Evolutionary conservation across 2,797 vertebrate genomes (phyloP), one percentile per base, ranked within the genome.

Genomic region (Phoxinus dragarum): DNA sequence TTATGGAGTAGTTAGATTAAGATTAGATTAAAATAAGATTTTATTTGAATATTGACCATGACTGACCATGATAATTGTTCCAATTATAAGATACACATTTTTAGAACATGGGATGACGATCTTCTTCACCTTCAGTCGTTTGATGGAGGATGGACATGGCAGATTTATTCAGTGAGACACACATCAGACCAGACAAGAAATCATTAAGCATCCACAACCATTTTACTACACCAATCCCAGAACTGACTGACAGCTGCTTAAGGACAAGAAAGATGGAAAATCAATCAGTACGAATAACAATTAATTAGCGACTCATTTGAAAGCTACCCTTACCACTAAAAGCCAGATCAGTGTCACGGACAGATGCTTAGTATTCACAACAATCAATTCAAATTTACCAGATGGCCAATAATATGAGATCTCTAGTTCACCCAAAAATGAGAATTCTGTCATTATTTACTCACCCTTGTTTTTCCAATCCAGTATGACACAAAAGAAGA

Each of bases 161-260:
- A 36, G 72, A 75, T 49, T 66, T 16, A 38, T 75, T 66, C 5
- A 38, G 23, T 66, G 14, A 76, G 6, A 66, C 72, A 67, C 21
- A 75, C 34, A 67, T 49, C 59, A 83, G 27, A 47, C 27, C 27
- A 47, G 54, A 73, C 68, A 47, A 73, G 54, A 82, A 83, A 83
- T 74, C 56, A 36, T 64, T 66, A 76, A 67, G 74, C 34, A 52
- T 77, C 47, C 38, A 56, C 66, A 69, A 69, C 79, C 73, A 68
- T 68, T 76, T 84, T 47, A 38, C 19, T 49, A 59, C 52, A 85
- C 42, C 16, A 47, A 64, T 38, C 54, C 21, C 52, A 36, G 9
- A 68, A 71, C 38, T 80, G 67, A 71, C n/a, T 56, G 47, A 68
- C 12, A 64, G 8, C 6, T 64, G 40, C 38, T 61, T 36, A 66